A percentile compares a stretch with the other conserved stretches of the same genome.
Conservation (phyloP, 2,888 invertebrate genomes). For the Alentia gelatinosa region DNA sequence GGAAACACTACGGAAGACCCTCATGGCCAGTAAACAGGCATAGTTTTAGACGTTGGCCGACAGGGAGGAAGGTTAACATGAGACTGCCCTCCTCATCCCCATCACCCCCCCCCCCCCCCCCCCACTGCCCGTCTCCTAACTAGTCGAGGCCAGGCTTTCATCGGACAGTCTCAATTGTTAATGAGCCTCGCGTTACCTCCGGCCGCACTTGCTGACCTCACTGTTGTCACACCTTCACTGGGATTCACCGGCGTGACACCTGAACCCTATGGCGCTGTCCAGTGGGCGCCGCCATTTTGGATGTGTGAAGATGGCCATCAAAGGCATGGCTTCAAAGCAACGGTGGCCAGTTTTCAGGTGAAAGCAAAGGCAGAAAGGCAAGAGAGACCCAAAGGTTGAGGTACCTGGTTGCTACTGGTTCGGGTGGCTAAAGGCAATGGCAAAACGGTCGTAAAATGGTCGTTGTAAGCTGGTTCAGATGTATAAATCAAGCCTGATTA, state of each 20-base stretch:
- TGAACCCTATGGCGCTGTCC: conserved; percentile 19
- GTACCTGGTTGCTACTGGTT: too few species aligned
- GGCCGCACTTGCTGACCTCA: conserved; percentile 6
- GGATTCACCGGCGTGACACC: conserved; percentile 15
- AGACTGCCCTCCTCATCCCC: background rate
- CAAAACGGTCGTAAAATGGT: background rate
- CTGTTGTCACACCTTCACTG: background rate
- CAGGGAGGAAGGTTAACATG: too few species aligned
- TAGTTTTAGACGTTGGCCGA: too few species aligned
- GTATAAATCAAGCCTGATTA: background rate
- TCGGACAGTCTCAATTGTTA: conserved; percentile 21
- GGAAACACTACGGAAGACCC: too few species aligned
- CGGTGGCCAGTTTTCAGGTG: conserved; percentile 13
- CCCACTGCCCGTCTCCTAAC: conserved; percentile 13
- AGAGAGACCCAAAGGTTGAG: background rate
- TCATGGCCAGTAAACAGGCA: too few species aligned
- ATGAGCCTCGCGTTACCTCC: conserved; percentile 18
- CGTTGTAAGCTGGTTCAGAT: background rate
- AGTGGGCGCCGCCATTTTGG: background rate
- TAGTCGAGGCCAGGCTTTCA: conserved; percentile 34
- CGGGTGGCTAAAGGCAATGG: too few species aligned
- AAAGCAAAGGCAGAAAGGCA: background rate
- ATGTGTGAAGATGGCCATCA: background rate
- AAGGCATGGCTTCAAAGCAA: background rate
- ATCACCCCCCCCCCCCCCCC: background rate